phyloP scores from a whole-genome alignment of 2,113 vertebrate species.

The Eulemur macaco region DNA sequence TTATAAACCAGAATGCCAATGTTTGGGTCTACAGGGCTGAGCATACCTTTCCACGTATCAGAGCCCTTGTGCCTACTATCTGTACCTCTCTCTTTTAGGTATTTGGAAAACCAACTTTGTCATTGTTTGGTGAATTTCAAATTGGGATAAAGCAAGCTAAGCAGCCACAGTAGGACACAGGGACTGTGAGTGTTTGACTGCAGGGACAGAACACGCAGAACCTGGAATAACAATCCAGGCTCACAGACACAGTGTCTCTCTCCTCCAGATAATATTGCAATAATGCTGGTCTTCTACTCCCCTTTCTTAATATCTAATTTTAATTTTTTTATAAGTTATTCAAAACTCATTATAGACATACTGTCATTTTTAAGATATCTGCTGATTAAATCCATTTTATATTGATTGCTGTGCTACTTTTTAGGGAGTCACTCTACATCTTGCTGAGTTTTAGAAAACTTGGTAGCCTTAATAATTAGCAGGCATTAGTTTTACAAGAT shows the following conservation, averaged over 20 bases:
- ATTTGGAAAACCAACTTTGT: not conserved
- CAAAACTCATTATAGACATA: not conserved
- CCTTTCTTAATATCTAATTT: not conserved
- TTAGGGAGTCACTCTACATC: not conserved
- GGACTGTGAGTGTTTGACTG: not conserved
- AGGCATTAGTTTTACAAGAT: conserved; percentile 45
- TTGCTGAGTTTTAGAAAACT: conserved; percentile 9
- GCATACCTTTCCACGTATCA: not conserved
- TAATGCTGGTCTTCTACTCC: not conserved
- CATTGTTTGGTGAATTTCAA: not conserved
- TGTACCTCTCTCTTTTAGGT: not conserved
- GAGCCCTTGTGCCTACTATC: not conserved
- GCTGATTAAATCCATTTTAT: conserved; percentile 11
- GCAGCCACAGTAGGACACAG: not conserved
- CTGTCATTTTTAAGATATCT: not conserved
- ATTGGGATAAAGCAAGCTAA: not conserved
- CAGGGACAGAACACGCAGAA: not conserved
- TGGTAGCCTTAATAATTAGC: not conserved
- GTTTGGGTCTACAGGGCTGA: not conserved
- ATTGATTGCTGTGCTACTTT: not conserved
- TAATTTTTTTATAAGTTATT: not conserved
- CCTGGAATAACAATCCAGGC: not conserved
- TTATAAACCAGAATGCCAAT: not conserved
- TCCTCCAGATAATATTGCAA: not conserved
- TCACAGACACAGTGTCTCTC: not conserved